phyloP scores from a whole-genome alignment of 2,797 vertebrate genomes.

The Notolabrus celidotus region DNA sequence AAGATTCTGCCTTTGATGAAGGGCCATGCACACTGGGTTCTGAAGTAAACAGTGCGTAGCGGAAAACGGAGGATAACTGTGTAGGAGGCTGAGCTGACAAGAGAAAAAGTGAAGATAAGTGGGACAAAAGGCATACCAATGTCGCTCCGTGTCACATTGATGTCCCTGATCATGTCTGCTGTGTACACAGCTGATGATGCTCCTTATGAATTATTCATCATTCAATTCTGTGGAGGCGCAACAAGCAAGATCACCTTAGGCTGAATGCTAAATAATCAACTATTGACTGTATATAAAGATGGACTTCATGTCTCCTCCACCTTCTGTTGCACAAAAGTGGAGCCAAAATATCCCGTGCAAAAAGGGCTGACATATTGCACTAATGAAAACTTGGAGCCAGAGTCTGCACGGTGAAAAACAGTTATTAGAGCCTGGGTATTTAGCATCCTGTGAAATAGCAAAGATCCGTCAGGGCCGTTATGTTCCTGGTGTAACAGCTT shows the following conservation, averaged over 20 bases:
- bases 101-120: constrained; percentile 34
- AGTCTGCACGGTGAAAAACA: too few relatives aligned
- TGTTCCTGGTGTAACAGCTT: too few relatives aligned
- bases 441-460: too few relatives aligned
- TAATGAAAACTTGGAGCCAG: too few relatives aligned
- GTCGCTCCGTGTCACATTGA: constrained; percentile 25
- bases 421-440: too few relatives aligned
- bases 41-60: constrained; percentile 36
- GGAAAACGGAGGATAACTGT: constrained; percentile 17
- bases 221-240: constrained; percentile 39
- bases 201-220: constrained; percentile 73
- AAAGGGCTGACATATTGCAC: too few relatives aligned
- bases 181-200: constrained; percentile 40
- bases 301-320: too few relatives aligned
- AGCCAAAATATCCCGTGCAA: too few relatives aligned
- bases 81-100: constrained; percentile 25
- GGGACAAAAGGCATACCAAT: constrained; percentile 31
- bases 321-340: too few relatives aligned
- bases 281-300: background rate
- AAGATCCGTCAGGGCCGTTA: too few relatives aligned
- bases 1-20: constrained; percentile 56
- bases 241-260: constrained; percentile 36
- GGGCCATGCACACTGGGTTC: constrained; percentile 17
- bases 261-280: constrained; percentile 52
- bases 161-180: constrained; percentile 32